phyloP scores from a whole-genome alignment of 1,140 invertebrate genomes.

The Drosophila nigromelanica region DNA sequence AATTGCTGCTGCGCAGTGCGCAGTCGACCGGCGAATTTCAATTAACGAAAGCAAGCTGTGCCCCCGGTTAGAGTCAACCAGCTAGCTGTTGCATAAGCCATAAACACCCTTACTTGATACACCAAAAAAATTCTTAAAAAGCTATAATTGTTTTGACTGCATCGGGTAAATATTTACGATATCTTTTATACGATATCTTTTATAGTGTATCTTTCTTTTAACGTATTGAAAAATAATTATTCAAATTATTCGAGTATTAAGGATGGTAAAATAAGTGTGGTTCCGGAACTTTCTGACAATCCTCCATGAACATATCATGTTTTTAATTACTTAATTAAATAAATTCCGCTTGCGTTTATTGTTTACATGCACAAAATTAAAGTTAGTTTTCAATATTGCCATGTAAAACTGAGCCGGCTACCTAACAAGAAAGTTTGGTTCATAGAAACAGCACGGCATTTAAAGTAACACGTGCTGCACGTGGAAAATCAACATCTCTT shows the following conservation, averaged over 20 bases:
- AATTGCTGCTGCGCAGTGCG: conserved; percentile 41
- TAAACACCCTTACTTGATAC: no score
- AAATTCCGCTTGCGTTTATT: not conserved
- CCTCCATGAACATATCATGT: not conserved
- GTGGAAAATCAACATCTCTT: conserved; percentile 40
- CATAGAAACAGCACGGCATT: conserved; percentile 9
- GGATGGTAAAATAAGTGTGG: no score
- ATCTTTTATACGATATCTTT: no score
- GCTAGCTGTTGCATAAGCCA: not conserved
- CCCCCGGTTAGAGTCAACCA: conserved; percentile 10
- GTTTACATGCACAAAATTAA: not conserved
- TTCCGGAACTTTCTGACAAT: not conserved
- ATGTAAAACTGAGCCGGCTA: not conserved
- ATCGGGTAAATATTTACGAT: no score
- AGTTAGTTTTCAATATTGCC: conserved; percentile 15
- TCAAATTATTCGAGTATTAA: no score
- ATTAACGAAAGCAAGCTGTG: conserved; percentile 65
- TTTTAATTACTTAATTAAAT: not conserved
- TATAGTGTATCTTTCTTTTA: no score
- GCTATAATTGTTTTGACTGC: no score
- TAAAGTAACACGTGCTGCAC: conserved; percentile 48
- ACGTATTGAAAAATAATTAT: no score
- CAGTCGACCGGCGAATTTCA: conserved; percentile 58
- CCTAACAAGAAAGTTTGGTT: conserved; percentile 31
- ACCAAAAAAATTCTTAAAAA: no score